Percentiles rank a stretch among this genome's conserved stretches.
Evolutionary conservation across 2,797 vertebrate genomes (phyloP).

Genomic region (Phalanger gymnotis): DNA sequence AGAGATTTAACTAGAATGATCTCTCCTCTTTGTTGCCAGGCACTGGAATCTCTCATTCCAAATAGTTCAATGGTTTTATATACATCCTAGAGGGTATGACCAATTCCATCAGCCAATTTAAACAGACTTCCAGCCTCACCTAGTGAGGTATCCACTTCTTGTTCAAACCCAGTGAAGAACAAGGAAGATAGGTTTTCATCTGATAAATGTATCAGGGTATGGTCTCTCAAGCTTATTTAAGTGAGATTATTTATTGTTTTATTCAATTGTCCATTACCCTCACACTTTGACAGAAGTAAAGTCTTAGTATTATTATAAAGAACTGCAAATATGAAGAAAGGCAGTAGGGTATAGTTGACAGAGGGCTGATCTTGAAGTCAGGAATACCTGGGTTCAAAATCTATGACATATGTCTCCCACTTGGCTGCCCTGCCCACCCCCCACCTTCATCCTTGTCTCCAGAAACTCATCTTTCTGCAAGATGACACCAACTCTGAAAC

Average conservation of each 20-base stretch:
- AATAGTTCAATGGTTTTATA: not conserved
- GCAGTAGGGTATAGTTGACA: not conserved
- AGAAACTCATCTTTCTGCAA: not conserved
- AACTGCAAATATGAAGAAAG: not conserved
- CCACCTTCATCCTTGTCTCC: not conserved
- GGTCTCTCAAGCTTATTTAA: not conserved
- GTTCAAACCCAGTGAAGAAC: not conserved
- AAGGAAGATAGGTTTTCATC: not conserved
- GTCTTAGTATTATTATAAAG: not conserved
- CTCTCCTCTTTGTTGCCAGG: not conserved
- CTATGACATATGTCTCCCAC: not conserved
- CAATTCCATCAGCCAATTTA: not conserved
- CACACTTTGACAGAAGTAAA: not conserved
- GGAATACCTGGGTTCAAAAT: not conserved
- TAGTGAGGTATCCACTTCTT: not conserved
- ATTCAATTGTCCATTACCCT: not conserved
- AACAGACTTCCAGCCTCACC: not conserved
- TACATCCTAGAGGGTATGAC: not conserved
- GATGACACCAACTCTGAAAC: not conserved
- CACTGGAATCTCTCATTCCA: not conserved
- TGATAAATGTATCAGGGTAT: not conserved
- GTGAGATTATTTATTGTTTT: not conserved
- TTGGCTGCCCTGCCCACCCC: not conserved
- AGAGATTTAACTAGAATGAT: not conserved
- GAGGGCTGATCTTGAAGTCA: not conserved